Evolutionary conservation across 2,797 vertebrate genomes (phyloP), one percentile per base, ranked within the genome.

Genomic region (Peromyscus melanophrys): DNA sequence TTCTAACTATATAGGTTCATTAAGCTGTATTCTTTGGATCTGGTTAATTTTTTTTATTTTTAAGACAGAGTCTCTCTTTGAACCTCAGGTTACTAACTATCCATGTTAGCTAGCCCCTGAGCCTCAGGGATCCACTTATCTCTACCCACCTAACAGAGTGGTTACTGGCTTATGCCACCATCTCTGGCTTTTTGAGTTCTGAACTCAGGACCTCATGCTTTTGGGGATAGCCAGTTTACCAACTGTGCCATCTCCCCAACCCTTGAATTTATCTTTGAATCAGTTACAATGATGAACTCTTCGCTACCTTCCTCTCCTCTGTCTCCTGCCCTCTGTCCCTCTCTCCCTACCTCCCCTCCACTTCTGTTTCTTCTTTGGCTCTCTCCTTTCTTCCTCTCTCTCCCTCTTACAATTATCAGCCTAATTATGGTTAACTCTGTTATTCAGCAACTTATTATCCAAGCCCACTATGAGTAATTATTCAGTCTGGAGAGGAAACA

Each of bases 381-480:
- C 43, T 29, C 14, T 81, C 25, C 67, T 14, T 12, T n/a, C 23
- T 8, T 11, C n/a, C 46, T 14, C 40, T 4, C 14, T 12, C 25
- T 84, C 16, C 55, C 49, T 84, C 63, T 94, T 76, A 92, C 55
- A 46, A 37, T 92, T 92, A 96, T 91, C 82, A 94, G 73, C 90
- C 67, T 96, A 77, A 96, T 98, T 94, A 86, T 71, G 77, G 93
- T 55, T 92, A 93, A 89, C 92, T 93, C 73, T 93, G 43, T 97
- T 96, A 96, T 86, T 96, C 95, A 95, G 85, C 86, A 69, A 87
- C 94, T 94, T 97, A 94, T 93, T 96, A 92, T 46, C 90, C 92
- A 71, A 94, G 81, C 63, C 96, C 88, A 89, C 96, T 89, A 95
- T 89, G 76, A 97, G 85, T 91, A 92, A 97, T 97, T 94, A 96